Percentiles rank a stretch among this genome's conserved stretches.
Conservation (phyloP, 2,888 invertebrate species). For the Plebejus argus region DNA sequence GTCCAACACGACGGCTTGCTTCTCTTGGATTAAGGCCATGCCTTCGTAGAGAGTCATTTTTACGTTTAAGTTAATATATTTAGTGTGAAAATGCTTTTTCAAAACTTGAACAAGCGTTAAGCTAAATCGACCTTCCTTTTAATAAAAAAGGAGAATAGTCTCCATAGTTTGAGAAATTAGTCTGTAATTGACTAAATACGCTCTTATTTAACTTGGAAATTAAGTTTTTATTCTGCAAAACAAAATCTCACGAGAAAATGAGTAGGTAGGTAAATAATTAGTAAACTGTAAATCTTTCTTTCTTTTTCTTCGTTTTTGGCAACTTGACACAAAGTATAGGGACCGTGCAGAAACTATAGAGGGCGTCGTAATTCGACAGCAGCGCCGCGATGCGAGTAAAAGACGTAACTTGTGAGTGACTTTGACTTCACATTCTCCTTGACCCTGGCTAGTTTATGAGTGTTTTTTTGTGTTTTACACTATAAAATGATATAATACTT, state of each 20-base stretch:
- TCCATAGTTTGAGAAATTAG: background rate
- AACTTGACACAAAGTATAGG: too few species aligned
- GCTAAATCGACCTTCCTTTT: background rate
- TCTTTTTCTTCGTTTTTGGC: too few species aligned
- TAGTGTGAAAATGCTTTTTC: background rate
- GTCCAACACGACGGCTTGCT: slow-evolving; percentile 93
- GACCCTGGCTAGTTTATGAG: too few species aligned
- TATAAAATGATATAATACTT: too few species aligned
- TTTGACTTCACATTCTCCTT: too few species aligned
- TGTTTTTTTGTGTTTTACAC: too few species aligned
- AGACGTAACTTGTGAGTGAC: too few species aligned
- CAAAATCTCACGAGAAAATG: background rate
- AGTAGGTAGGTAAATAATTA: too few species aligned
- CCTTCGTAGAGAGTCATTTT: slow-evolving; percentile 90
- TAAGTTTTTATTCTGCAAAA: background rate
- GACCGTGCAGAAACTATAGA: too few species aligned
- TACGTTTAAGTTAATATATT: background rate
- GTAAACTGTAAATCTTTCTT: too few species aligned
- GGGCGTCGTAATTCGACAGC: too few species aligned
- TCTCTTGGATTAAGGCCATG: slow-evolving; percentile 89
- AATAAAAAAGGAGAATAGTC: background rate
- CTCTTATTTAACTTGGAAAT: background rate
- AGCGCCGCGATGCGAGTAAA: too few species aligned
- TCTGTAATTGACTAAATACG: background rate
- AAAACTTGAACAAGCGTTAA: background rate